Base-by-base conservation (phyloP, 2,797 vertebrate species). In the Microcaecilia unicolor region DNA sequence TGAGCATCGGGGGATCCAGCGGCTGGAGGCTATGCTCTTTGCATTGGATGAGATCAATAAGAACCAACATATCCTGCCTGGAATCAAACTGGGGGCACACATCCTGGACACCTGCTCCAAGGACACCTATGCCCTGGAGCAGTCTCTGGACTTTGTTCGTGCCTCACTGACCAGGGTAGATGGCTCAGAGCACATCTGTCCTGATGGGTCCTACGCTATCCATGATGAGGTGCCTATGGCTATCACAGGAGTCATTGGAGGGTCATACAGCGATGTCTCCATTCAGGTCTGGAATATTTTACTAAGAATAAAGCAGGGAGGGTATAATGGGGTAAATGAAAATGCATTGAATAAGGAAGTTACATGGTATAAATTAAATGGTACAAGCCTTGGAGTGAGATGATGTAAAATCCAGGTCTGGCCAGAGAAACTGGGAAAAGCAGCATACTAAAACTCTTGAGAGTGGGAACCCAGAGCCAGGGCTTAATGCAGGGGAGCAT, bases 71-170 rank as follows among this genome's bases (percentile, higher is more conserved):
- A 83, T 99, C 62, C 86, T 99, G 35, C 96, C 96, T 0, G 95
- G 93, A 3, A 76, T 99, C 52, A 80, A 43, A 29, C 73, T 99
- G 36, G 96, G 96, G 0, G 90, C 92, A 3, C 93, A 98, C 56
- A 98, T 99, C 47, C 79, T 99, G 2, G 96, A 99, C 79, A 97
- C 86, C 34, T 99, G 96, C 70, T 98, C 94, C n/a, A 98, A 97
- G 65, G 96, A 99, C 80, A 99, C 90, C 2, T 90, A 98, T 0
- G 96, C 94, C 17, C 76, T 99, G 26, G 96, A 99, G 72, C 96
- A 98, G 73, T 91, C 93, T 1, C 79, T 99, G 1, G 96, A 99
- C 61, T 93, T 99, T 1, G 96, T 97, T 34, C 85, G 95, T 0
- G 92, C 95, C 11, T 98, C 93, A 2, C 85, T 99, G 25, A 95